phyloP scores from a whole-genome alignment of 2,113 vertebrate species.

The Pomatorhinus ruficollis region DNA sequence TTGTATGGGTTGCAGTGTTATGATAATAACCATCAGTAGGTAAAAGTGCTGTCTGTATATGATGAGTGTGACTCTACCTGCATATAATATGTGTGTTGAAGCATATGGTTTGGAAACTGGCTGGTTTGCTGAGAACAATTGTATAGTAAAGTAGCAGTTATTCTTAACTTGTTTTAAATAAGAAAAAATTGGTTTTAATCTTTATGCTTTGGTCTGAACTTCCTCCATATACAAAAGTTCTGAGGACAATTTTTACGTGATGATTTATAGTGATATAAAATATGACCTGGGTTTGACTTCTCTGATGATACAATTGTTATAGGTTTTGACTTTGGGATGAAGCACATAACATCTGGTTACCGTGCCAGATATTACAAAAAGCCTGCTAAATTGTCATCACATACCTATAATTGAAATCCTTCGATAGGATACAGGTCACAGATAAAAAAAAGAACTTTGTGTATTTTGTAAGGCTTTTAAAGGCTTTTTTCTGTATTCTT shows the following conservation, averaged over 20 bases:
- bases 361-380: not conserved
- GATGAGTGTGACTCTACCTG: not conserved
- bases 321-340: not conserved
- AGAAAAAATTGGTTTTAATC: not conserved
- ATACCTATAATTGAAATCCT: not conserved
- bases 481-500: not conserved
- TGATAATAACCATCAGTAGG: not conserved
- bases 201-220: not conserved
- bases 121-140: not conserved
- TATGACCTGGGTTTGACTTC: not conserved
- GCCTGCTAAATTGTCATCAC: not conserved
- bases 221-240: not conserved
- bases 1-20: not conserved
- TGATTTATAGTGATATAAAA: not conserved
- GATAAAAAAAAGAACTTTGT: not conserved
- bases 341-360: not conserved
- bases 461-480: not conserved
- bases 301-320: not conserved
- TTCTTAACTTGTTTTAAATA: not conserved
- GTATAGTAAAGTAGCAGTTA: not conserved
- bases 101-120: not conserved
- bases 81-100: not conserved
- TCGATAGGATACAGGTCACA: not conserved
- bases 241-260: not conserved
- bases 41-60: not conserved